These are phyloP conservation scores for Gymnopithys bicolor DNA, from an alignment of 2,797 vertebrate species.

Conservation along the genomic window DNA sequence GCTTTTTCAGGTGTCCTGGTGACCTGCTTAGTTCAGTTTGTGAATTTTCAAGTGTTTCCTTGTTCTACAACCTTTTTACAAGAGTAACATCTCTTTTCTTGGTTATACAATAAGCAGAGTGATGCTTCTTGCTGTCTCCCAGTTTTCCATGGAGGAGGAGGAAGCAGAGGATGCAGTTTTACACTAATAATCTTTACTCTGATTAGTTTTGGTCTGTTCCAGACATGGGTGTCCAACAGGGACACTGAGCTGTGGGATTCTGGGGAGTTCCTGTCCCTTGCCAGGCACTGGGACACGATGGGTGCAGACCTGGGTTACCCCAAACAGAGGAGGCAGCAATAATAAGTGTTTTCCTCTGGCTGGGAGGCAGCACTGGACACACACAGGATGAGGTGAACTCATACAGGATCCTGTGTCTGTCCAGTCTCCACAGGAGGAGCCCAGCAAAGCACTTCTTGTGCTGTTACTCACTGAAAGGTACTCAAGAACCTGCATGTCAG, in stretches of 20 bases:
- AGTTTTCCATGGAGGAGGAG: not conserved
- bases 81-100: not conserved
- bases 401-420: not conserved
- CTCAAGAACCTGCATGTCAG: not conserved
- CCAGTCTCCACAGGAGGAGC: not conserved
- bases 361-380: not conserved
- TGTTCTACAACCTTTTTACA: not conserved
- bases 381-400: not conserved
- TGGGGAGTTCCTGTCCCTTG: not conserved
- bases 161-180: not conserved
- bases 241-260: not conserved
- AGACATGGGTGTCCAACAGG: fast-evolving
- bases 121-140: not conserved
- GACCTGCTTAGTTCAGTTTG: not conserved
- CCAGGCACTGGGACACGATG: not conserved
- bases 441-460: fast-evolving
- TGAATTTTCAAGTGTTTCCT: not conserved
- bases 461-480: not conserved
- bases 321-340: fast-evolving
- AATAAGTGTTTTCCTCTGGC: not conserved
- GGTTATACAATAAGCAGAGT: not conserved
- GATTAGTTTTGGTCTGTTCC: not conserved
- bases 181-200: not conserved
- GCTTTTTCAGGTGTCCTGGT: not conserved
- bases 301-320: not conserved